Conservation (phyloP, 2,113 vertebrate genomes). For the Excalfactoria chinensis region DNA sequence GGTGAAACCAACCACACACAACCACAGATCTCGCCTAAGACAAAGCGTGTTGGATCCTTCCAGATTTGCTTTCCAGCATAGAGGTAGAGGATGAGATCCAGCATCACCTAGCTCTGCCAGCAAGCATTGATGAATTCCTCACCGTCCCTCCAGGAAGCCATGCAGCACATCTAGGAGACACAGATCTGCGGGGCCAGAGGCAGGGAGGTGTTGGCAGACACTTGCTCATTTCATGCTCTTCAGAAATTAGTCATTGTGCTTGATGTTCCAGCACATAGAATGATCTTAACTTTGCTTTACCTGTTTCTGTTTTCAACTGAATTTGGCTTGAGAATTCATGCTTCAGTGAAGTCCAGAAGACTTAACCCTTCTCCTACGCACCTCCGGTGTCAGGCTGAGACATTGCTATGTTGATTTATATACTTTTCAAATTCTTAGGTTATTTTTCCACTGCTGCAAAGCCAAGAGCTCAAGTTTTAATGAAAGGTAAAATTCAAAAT, state of each 20-base stretch:
- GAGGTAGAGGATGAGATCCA: background rate
- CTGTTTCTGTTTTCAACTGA: constrained; percentile 14
- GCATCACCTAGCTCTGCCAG: background rate
- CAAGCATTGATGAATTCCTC: background rate
- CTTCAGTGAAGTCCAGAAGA: background rate
- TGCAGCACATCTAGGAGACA: constrained; percentile 40
- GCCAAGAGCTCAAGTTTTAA: background rate
- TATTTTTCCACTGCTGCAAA: background rate
- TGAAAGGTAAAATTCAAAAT: background rate
- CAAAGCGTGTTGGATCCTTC: background rate
- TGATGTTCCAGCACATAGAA: constrained; percentile 5
- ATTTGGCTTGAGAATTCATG: background rate
- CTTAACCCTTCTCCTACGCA: background rate
- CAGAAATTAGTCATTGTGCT: constrained; percentile 24
- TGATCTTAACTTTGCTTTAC: background rate
- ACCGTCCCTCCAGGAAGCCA: rapidly evolving
- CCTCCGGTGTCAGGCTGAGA: background rate
- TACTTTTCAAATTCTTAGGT: background rate
- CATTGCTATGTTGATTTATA: background rate
- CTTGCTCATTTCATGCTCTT: background rate
- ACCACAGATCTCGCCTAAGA: background rate
- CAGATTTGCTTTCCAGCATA: background rate
- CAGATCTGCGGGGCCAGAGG: background rate
- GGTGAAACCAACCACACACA: background rate
- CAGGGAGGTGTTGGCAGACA: background rate